These are phyloP conservation scores for Porites divaricata DNA, from an alignment of 92 coral and sea anemone genomes.

Conservation along the genomic window DNA sequence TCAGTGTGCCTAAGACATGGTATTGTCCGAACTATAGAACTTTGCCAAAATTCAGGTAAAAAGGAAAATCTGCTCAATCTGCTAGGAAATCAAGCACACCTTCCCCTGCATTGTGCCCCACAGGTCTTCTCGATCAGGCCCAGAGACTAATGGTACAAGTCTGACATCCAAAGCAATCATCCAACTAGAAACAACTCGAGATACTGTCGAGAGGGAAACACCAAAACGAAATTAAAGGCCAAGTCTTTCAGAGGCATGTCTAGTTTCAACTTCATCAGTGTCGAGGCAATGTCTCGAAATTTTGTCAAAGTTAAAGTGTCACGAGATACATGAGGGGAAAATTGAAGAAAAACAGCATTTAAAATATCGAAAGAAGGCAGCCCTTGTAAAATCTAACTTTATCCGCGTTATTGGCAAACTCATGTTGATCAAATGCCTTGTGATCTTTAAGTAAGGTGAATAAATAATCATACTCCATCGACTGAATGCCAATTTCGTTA, in stretches of 20 bases:
- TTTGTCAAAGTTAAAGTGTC: neutral
- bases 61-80: slow-evolving; percentile 12
- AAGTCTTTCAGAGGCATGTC: slow-evolving; percentile 35
- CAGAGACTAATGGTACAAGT: no score
- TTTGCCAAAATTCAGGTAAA: slow-evolving; percentile 40
- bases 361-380: slow-evolving; percentile 38
- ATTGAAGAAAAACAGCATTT: slow-evolving; percentile 23
- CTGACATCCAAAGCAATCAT: no score
- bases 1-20: slow-evolving; percentile 14
- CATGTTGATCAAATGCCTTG: slow-evolving; percentile 24
- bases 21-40: slow-evolving; percentile 31
- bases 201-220: slow-evolving; percentile 28
- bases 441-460: slow-evolving; percentile 22
- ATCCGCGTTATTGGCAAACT: slow-evolving; percentile 13
- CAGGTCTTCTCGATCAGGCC: no score
- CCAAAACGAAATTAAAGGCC: slow-evolving; percentile 43
- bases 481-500: slow-evolving; percentile 16
- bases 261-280: slow-evolving; percentile 45
- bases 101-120: slow-evolving; percentile 29
- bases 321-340: slow-evolving; percentile 41
- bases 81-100: slow-evolving; percentile 13
- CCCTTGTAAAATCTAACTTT: slow-evolving; percentile 44
- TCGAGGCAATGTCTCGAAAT: slow-evolving; percentile 41
- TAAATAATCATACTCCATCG: slow-evolving; percentile 44
- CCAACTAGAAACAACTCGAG: slow-evolving; percentile 27